Evolutionary conservation across 1,140 invertebrate genomes (phyloP), one percentile per base, ranked within the genome.

Genomic region (Physella acuta): DNA sequence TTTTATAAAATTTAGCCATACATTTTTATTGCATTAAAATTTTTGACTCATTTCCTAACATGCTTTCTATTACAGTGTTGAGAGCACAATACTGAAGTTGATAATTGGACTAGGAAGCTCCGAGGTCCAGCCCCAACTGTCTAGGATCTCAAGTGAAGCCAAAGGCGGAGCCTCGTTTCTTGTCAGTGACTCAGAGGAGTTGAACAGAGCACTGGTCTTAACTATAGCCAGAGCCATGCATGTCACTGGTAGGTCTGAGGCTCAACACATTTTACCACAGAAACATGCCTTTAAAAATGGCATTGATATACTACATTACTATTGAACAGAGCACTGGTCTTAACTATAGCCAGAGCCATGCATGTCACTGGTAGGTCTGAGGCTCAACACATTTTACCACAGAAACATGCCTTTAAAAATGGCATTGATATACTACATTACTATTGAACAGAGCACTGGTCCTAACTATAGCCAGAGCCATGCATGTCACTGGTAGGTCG

Each of bases 201-300:
- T 98, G 0, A 98, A 98, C 81, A 86, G 94, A 72, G 93, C 93
- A 0, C 87, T 98, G 0, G 94, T 98, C 0, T 87, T 98, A 1
- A 97, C 94, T 0, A 83, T 98, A n/a, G 95, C 95, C 0, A 86
- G 95, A 69, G 93, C 95, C 0, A 94, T 97, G 87, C 93, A 97
- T 82, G 91, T 98, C 26, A 95, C 94, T 63, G 93, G 94, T 79
- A 86, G 88, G 68, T 68, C 0, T 56, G 28, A 17, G 39, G 17
- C 3, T 28, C 24, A 4, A 3, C 16, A 58, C 56, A 52, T 49
- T 20, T n/a, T n/a, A n/a, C n/a, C n/a, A n/a, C n/a, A n/a, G n/a
- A n/a, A n/a, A n/a, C n/a, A n/a, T n/a, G n/a, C n/a, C n/a, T n/a
- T n/a, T n/a, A n/a, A n/a, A n/a, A n/a, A n/a, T n/a, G n/a, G n/a